phyloP scores from a whole-genome alignment of 1,140 invertebrate genomes.

The Drosophila arizonae region DNA sequence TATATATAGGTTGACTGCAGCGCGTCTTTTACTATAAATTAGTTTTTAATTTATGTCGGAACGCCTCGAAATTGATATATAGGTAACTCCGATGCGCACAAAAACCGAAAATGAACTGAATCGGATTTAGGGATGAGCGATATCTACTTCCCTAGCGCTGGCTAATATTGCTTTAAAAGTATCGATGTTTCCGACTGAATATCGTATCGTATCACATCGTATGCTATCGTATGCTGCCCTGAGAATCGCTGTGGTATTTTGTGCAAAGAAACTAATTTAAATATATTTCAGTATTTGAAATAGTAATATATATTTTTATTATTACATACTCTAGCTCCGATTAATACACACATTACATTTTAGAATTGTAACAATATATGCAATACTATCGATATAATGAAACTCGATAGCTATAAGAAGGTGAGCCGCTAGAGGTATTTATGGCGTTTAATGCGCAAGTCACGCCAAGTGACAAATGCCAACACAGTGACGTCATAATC shows the following conservation, averaged over 20 bases:
- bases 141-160: slow-evolving; percentile 7
- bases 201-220: slow-evolving; percentile 11
- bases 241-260: neutral
- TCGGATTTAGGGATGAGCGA: slow-evolving; percentile 16
- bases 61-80: slow-evolving; percentile 26
- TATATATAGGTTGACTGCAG: slow-evolving; percentile 17
- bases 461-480: neutral
- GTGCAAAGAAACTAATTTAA: neutral
- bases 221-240: too few relatives aligned
- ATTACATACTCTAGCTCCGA: too few relatives aligned
- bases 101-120: slow-evolving; percentile 46
- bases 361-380: too few relatives aligned
- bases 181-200: neutral
- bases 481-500: slow-evolving; percentile 1
- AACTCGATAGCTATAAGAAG: neutral
- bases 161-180: neutral
- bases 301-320: neutral
- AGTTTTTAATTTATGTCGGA: slow-evolving; percentile 37
- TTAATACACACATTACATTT: too few relatives aligned
- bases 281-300: neutral
- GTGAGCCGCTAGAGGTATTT: neutral
- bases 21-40: slow-evolving; percentile 37
- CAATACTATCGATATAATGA: neutral
- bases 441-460: slow-evolving; percentile 1
- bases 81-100: slow-evolving; percentile 39